These are phyloP conservation scores for Choloepus hoffmanni DNA, from an alignment of 2,113 vertebrate species.

Conservation along the genomic window DNA sequence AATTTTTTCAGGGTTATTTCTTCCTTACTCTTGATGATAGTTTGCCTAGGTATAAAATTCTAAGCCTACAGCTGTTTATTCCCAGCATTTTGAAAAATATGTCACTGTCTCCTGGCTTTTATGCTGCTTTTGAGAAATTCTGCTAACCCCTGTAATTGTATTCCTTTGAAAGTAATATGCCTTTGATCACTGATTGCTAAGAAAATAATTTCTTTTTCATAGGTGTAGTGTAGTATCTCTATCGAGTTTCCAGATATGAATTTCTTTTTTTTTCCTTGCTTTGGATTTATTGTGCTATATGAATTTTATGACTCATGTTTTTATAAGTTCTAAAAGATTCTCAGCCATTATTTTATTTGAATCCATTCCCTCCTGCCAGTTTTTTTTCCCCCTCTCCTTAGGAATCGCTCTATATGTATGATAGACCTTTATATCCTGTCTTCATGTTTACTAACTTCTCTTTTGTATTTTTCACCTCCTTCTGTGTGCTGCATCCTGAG, in stretches of 20 bases:
- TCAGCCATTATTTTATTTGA: not conserved
- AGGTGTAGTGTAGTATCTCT: not conserved
- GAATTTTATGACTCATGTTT: not conserved
- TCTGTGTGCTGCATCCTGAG: not conserved
- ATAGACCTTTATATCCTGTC: not conserved
- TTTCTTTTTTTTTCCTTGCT: not conserved
- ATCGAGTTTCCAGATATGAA: not conserved
- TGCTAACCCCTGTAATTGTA: not conserved
- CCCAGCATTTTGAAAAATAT: not conserved
- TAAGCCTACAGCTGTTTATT: not conserved
- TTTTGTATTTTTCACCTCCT: too few relatives aligned
- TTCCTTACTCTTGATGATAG: not conserved
- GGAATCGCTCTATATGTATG: not conserved
- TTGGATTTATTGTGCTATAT: slow-evolving; percentile 4
- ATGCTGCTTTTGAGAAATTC: slow-evolving; percentile 22
- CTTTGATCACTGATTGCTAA: not conserved
- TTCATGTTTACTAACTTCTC: not conserved
- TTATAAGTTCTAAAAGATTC: too few relatives aligned
- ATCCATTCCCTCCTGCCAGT: not conserved
- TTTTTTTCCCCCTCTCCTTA: not conserved
- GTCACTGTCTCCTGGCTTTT: not conserved
- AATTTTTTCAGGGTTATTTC: not conserved
- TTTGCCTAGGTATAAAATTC: not conserved
- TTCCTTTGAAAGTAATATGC: not conserved
- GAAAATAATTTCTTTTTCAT: not conserved